Evolutionary conservation across 2,797 vertebrate species (phyloP).

Genomic region (Labeo calbasu): DNA sequence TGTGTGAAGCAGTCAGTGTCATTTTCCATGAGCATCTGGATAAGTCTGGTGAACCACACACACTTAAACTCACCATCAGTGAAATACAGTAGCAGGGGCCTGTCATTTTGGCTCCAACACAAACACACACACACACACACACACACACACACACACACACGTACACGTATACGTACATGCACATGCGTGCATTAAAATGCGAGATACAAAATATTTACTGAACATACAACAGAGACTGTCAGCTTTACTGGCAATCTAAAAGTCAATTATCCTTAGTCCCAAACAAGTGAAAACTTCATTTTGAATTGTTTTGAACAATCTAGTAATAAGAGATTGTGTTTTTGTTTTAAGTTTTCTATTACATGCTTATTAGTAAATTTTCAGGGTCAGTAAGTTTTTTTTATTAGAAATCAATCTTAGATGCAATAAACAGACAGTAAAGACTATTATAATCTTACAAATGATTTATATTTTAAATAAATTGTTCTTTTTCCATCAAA

Average conservation of each 20-base stretch:
- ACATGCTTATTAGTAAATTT: not conserved
- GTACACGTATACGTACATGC: not conserved
- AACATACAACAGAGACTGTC: not conserved
- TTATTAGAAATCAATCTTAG: no score
- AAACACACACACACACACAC: not conserved
- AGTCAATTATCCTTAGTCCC: not conserved
- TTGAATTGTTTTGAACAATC: not conserved
- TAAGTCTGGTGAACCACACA: conserved; percentile 38
- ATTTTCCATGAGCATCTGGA: conserved; percentile 45
- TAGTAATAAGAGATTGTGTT: not conserved
- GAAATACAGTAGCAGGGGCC: conserved; percentile 39
- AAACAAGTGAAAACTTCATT: not conserved
- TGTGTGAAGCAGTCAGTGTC: conserved; percentile 13
- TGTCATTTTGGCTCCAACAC: conserved; percentile 13
- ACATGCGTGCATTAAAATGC: not conserved
- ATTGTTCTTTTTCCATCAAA: no score
- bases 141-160: not conserved
- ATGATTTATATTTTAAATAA: not conserved
- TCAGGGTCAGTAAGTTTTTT: no score
- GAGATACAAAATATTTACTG: not conserved
- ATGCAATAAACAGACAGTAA: not conserved
- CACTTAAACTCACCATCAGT: conserved; percentile 21
- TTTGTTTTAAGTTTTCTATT: not conserved
- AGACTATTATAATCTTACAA: not conserved
- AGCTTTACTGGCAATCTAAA: not conserved